Conservation (phyloP, 2,113 vertebrate genomes). For the Rhipidura dahli region DNA sequence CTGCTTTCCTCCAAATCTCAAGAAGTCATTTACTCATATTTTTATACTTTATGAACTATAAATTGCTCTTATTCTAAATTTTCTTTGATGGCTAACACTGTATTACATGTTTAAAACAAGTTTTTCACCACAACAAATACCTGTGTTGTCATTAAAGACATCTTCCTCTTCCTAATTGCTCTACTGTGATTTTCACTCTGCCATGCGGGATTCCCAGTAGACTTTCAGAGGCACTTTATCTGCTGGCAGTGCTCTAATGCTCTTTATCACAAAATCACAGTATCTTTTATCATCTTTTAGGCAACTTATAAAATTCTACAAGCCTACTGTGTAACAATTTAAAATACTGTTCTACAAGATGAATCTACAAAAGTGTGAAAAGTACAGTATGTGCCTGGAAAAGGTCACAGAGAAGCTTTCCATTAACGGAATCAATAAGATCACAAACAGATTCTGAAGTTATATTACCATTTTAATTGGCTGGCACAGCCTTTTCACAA, state of each 20-base stretch:
- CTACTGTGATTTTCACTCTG: neutral
- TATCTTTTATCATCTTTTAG: conserved; percentile 6
- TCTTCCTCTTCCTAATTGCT: neutral
- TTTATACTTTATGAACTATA: neutral
- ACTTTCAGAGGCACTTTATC: neutral
- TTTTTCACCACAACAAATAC: neutral
- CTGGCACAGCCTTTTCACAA: neutral
- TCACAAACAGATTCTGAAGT: conserved; percentile 26
- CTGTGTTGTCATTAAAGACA: neutral
- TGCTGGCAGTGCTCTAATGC: neutral
- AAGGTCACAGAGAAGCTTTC: conserved; percentile 2
- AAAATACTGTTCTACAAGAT: conserved; percentile 13
- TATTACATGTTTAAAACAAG: neutral
- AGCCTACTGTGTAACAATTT: conserved; percentile 8
- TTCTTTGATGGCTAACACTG: neutral
- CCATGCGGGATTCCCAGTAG: neutral
- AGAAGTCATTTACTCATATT: neutral
- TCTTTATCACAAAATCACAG: conserved; percentile 9
- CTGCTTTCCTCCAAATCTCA: neutral
- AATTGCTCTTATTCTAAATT: neutral
- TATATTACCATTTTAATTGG: conserved; percentile 10
- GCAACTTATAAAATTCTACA: conserved; percentile 25
- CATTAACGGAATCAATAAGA: conserved; percentile 4
- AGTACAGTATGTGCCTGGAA: conserved; percentile 4
- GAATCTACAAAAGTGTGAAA: neutral